Conservation (phyloP, 2,113 vertebrate genomes). For the Paracanthobrama guichenoti region DNA sequence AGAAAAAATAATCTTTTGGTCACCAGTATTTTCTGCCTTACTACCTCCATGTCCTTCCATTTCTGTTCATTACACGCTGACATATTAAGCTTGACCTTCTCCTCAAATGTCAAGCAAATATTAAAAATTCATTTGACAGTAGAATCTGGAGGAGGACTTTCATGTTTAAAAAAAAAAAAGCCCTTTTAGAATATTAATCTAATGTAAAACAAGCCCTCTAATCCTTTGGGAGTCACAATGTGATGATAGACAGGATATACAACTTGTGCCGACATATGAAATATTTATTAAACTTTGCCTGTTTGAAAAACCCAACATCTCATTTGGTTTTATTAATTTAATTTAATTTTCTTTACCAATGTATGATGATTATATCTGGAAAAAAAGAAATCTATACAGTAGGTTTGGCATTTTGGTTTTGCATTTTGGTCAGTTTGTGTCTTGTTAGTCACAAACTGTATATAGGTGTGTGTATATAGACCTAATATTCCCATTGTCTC, state of each 20-base stretch:
- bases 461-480: too few relatives aligned
- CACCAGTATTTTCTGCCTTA: background rate
- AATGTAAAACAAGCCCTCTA: constrained; percentile 19
- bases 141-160: constrained; percentile 14
- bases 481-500: too few relatives aligned
- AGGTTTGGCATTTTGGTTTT: background rate
- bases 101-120: constrained; percentile 49
- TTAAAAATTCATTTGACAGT: constrained; percentile 43
- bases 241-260: background rate
- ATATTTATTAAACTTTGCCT: background rate
- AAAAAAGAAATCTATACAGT: background rate
- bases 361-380: background rate
- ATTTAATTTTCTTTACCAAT: background rate
- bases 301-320: background rate
- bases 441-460: too few relatives aligned
- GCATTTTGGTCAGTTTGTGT: background rate
- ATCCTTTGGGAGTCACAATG: background rate
- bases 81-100: constrained; percentile 45
- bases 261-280: background rate
- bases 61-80: constrained; percentile 22
- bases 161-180: constrained; percentile 15
- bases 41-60: background rate
- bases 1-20: background rate
- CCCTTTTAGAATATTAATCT: constrained; percentile 28
- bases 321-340: background rate